Percentiles rank a stretch among this genome's conserved stretches.
Evolutionary conservation across 1,140 invertebrate species (phyloP).

Genomic region (Hycleus cichorii): DNA sequence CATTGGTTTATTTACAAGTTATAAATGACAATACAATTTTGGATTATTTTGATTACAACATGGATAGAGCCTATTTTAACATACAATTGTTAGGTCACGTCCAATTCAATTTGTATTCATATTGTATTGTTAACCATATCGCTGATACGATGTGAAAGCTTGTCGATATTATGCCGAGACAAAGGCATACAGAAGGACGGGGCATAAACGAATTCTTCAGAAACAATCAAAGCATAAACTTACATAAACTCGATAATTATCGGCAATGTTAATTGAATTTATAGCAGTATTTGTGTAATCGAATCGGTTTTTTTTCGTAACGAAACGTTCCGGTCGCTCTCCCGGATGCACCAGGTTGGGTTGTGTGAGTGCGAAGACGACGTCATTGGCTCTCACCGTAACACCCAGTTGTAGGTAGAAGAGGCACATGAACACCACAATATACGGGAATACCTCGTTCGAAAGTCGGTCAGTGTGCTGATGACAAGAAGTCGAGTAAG

Average conservation of each 20-base stretch:
- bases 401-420: too few relatives aligned
- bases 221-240: too few relatives aligned
- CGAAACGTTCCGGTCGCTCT: background rate
- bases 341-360: slow-evolving; percentile 25
- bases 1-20: too few relatives aligned
- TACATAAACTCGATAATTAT: too few relatives aligned
- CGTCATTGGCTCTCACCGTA: slow-evolving; percentile 36
- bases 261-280: too few relatives aligned
- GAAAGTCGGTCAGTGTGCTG: slow-evolving; percentile 38
- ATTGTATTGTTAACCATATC: slow-evolving; percentile 6
- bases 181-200: too few relatives aligned
- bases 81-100: slow-evolving; percentile 9
- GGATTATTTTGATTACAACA: slow-evolving; percentile 7
- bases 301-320: too few relatives aligned
- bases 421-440: background rate
- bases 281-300: too few relatives aligned
- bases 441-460: slow-evolving; percentile 28
- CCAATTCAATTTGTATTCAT: slow-evolving; percentile 4
- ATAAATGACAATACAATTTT: too few relatives aligned
- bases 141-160: slow-evolving; percentile 1
- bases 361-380: slow-evolving; percentile 27
- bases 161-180: too few relatives aligned
- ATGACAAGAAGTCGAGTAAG: slow-evolving; percentile 3
- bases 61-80: slow-evolving; percentile 1
- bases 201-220: too few relatives aligned